Conservation (phyloP, 1,140 invertebrate genomes). For the Holotrichia oblita region DNA sequence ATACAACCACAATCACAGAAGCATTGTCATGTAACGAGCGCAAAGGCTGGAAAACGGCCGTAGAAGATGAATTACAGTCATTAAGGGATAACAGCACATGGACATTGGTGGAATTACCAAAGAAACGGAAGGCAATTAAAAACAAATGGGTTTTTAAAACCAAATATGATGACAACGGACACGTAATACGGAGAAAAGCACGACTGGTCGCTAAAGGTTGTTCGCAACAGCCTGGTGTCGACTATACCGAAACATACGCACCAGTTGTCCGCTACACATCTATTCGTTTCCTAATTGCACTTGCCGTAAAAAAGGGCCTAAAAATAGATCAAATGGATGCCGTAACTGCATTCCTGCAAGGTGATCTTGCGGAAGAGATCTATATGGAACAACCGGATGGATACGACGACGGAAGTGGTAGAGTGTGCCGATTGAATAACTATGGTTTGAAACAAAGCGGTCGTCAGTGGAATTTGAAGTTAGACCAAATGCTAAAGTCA, state of each 20-base stretch:
- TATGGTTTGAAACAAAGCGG: conserved; percentile 59
- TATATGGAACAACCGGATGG: conserved; percentile 40
- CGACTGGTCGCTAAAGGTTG: conserved; percentile 50
- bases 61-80: no score
- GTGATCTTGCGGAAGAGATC: conserved; percentile 41
- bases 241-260: conserved; percentile 58
- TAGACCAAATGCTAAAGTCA: neutral
- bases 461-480: conserved; percentile 46
- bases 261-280: conserved; percentile 53
- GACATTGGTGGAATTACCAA: no score
- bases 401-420: conserved; percentile 2
- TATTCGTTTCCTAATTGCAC: conserved; percentile 46
- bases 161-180: no score
- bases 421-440: conserved; percentile 44
- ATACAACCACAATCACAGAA: no score
- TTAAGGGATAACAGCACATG: no score
- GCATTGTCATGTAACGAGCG: no score
- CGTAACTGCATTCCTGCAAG: conserved; percentile 43
- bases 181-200: no score
- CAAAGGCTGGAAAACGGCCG: no score
- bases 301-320: conserved; percentile 46
- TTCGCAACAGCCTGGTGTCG: conserved; percentile 52
- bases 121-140: no score
- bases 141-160: no score
- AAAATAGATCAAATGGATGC: conserved; percentile 38